Conservation (phyloP, 2,797 vertebrate genomes). For the Tiaroga cobitis region DNA sequence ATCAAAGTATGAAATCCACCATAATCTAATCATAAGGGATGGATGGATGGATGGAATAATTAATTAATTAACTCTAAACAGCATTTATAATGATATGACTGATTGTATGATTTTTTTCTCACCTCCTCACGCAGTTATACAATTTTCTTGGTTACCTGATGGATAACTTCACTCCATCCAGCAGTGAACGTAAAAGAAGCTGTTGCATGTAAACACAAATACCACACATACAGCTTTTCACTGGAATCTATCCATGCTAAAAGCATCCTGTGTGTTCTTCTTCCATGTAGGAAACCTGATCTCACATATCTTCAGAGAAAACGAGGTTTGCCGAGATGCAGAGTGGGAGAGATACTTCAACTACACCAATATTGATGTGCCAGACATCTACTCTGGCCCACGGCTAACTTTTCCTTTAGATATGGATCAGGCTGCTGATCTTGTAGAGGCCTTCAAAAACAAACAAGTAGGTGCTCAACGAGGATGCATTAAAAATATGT, state of each 20-base stretch:
- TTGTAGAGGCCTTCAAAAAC: slow-evolving; percentile 93
- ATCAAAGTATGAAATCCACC: slow-evolving; percentile 80
- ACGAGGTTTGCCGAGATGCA: slow-evolving; percentile 77
- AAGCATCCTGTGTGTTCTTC: slow-evolving; percentile 33
- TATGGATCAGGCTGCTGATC: slow-evolving; percentile 81
- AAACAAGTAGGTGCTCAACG: slow-evolving; percentile 83
- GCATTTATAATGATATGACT: not conserved
- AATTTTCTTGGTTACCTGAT: slow-evolving; percentile 94
- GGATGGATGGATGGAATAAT: no score
- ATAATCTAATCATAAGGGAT: not conserved
- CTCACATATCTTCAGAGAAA: slow-evolving; percentile 86
- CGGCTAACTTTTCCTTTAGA: slow-evolving; percentile 89
- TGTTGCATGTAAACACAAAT: not conserved
- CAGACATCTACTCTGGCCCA: slow-evolving; percentile 86
- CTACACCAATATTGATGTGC: slow-evolving; percentile 86
- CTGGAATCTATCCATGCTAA: not conserved
- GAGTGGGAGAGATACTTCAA: slow-evolving; percentile 84
- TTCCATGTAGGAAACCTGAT: slow-evolving; percentile 85
- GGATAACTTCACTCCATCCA: slow-evolving; percentile 88
- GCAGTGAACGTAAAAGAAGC: slow-evolving; percentile 85
- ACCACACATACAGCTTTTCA: not conserved
- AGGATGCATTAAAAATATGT: not conserved
- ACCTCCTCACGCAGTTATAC: slow-evolving; percentile 81
- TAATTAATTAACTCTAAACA: not conserved
- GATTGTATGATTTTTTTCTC: not conserved